Conservation (phyloP, 2,113 vertebrate species). For the Mormyrus lacerda region DNA sequence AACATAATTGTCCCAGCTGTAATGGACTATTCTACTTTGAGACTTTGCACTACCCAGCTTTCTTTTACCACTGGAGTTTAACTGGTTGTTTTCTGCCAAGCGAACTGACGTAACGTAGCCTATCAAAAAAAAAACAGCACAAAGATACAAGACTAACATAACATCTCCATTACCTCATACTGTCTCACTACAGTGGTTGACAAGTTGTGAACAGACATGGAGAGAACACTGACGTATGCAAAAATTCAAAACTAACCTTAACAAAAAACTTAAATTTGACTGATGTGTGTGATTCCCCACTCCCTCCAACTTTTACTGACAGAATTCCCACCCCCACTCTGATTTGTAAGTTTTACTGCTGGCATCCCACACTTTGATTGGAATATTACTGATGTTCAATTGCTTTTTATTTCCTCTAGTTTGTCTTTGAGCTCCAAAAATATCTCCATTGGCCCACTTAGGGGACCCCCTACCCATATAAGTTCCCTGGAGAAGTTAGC, state of each 20-base stretch:
- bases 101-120: neutral
- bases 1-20: neutral
- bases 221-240: neutral
- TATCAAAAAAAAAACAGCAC: no score
- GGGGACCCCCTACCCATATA: no score
- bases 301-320: neutral
- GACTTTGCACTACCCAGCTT: neutral
- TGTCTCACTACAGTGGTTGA: neutral
- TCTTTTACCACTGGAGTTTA: neutral
- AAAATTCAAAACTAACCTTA: neutral
- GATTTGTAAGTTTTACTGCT: neutral
- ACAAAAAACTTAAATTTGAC: neutral
- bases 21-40: neutral
- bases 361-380: neutral
- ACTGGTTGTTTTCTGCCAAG: neutral
- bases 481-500: neutral
- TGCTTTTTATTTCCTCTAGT: neutral
- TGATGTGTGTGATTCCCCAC: neutral
- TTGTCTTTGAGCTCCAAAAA: neutral
- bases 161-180: neutral
- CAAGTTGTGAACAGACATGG: neutral
- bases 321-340: no score
- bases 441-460: neutral
- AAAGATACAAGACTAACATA: neutral
- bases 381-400: neutral